Evolutionary conservation across 1,140 invertebrate species (phyloP).

Genomic region (Eumaeus atala): DNA sequence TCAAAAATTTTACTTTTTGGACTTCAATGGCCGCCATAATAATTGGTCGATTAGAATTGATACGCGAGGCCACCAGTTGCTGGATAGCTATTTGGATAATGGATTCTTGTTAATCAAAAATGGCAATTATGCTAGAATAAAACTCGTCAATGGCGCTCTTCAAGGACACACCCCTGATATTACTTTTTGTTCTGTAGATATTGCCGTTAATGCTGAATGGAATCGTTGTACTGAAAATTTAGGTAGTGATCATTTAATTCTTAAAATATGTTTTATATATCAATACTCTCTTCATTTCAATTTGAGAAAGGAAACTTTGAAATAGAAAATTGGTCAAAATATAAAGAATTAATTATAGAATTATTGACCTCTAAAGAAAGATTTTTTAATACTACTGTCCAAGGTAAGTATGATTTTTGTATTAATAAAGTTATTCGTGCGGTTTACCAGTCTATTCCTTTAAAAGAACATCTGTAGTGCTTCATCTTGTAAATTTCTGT

Average conservation of each 20-base stretch:
- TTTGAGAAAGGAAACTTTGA: conserved; percentile 13
- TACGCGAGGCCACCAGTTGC: conserved; percentile 21
- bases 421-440: conserved; percentile 11
- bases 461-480: not conserved
- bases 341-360: not conserved
- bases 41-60: conserved; percentile 27
- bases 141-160: conserved; percentile 18
- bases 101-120: conserved; percentile 22
- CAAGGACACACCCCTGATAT: conserved; percentile 35
- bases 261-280: conserved; percentile 5
- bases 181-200: conserved; percentile 13
- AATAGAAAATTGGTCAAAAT: conserved; percentile 16
- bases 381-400: not conserved
- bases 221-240: no score
- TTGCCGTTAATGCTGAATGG: conserved; percentile 19
- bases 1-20: conserved; percentile 22
- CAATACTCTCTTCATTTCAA: conserved; percentile 31
- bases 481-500: conserved; percentile 9
- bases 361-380: not conserved
- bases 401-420: conserved; percentile 15
- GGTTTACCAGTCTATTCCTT: conserved; percentile 15
- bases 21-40: conserved; percentile 25
- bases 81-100: conserved; percentile 19
- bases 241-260: conserved; percentile 23
- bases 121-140: conserved; percentile 17